Conservation (phyloP, 1,140 invertebrate genomes). For the Eumeta japonica region DNA sequence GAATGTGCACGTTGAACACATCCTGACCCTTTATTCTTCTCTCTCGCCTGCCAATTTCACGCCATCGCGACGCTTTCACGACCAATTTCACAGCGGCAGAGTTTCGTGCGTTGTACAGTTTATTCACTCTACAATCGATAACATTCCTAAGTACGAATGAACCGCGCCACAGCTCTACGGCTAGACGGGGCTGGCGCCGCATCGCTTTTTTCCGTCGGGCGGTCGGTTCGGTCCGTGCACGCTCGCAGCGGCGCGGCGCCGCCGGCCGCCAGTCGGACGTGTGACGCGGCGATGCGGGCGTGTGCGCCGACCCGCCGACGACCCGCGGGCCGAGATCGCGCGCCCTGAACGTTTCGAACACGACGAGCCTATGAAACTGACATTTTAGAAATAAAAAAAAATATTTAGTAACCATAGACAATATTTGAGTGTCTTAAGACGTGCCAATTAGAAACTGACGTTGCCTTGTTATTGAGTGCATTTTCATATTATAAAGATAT, state of each 20-base stretch:
- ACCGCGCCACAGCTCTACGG: slow-evolving; percentile 50
- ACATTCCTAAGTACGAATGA: too few relatives aligned
- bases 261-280: slow-evolving; percentile 27
- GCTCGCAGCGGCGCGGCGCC: too few relatives aligned
- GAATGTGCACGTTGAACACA: too few relatives aligned
- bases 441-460: slow-evolving; percentile 28
- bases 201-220: slow-evolving; percentile 47
- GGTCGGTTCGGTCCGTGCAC: slow-evolving; percentile 19
- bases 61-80: too few relatives aligned
- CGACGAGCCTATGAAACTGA: too few relatives aligned
- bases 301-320: not conserved
- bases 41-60: too few relatives aligned
- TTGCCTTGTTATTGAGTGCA: slow-evolving; percentile 22
- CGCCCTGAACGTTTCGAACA: slow-evolving; percentile 13
- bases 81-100: too few relatives aligned
- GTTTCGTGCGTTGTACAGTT: too few relatives aligned
- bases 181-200: slow-evolving; percentile 48
- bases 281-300: slow-evolving; percentile 16
- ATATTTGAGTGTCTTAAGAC: slow-evolving; percentile 34
- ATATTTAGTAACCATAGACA: too few relatives aligned
- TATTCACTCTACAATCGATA: too few relatives aligned
- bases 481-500: slow-evolving; percentile 17
- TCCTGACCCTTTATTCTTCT: too few relatives aligned
- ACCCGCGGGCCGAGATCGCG: slow-evolving; percentile 11
- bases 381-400: too few relatives aligned